A percentile compares a stretch with the other conserved stretches of the same genome.
phyloP scores from a whole-genome alignment of 64 coral and sea anemone species.

The Catalaphyllia jardinei region DNA sequence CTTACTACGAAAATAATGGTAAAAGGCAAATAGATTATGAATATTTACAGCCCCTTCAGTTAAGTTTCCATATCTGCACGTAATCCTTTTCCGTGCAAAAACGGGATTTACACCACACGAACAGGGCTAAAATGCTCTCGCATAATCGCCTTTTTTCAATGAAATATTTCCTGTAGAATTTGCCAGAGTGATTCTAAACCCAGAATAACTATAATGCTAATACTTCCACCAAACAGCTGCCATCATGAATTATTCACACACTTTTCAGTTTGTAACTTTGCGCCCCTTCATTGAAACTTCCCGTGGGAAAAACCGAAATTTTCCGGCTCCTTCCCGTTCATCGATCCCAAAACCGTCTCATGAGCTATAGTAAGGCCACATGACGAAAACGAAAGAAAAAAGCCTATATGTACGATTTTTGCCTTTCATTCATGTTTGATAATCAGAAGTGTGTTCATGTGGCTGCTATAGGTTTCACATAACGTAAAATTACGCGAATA shows the following conservation, averaged over 20 bases:
- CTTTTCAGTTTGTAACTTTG: not conserved
- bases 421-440: not conserved
- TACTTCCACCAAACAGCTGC: conserved; percentile 15
- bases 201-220: not conserved
- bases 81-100: not conserved
- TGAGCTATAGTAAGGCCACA: not conserved
- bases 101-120: not conserved
- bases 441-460: not conserved
- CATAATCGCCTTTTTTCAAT: not conserved
- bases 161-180: not conserved
- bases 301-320: conserved; percentile 36
- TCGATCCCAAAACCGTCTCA: not conserved
- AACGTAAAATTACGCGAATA: conserved; percentile 38
- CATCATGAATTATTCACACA: conserved; percentile 29
- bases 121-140: not conserved
- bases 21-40: not conserved
- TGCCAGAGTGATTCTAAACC: not conserved
- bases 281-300: conserved; percentile 13
- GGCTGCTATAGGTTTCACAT: not conserved
- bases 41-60: conserved; percentile 20
- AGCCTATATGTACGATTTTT: not conserved
- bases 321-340: not conserved
- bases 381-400: not conserved
- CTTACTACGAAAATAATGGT: not conserved
- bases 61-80: conserved; percentile 11